Base-by-base conservation (phyloP, 2,113 vertebrate genomes). In the Oostethus manadensis region DNA sequence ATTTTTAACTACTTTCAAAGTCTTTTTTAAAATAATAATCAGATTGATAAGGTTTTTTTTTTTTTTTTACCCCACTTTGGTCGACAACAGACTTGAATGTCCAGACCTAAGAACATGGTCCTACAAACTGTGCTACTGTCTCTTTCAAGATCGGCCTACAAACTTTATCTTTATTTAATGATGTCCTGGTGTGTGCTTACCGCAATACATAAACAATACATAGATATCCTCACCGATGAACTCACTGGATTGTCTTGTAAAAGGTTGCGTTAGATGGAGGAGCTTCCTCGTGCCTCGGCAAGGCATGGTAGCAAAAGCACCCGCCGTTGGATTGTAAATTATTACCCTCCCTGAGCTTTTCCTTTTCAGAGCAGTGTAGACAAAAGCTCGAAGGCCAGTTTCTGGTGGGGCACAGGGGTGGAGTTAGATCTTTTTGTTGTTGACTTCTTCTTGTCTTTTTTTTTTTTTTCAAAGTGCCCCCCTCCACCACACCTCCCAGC, bases 351-450 rank as follows among this genome's bases (percentile, higher is more conserved):
- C 62, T 60, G 35, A 70, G 57, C 62, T 29, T 70, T 68, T 62
- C 51, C 58, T 66, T 69, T 78, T 74, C 43, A 80, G 60, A 79
- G 76, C 53, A 42, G 35, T 48, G 53, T 73, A 66, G 56, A 84
- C 82, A 86, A 83, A 84, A 51, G 57, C 64, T 56, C 0, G 16
- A 51, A 71, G 73, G 51, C 49, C 10, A n/a, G 38, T 63, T 64
- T 76, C 60, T 74, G 63, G 62, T 65, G 38, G 58, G 51, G 64
- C 40, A 53, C 51, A 62, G 55, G 29, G 44, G 58, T 54, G 10
- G 56, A 13, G 2, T 16, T 18, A 33, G 44, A 13, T 40, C 38
- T 47, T 65, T 80, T 83, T 86, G 76, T 81, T 82, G 74, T 76
- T 74, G 77, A 71, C 71, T 76, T 68, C 60, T 66, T 40, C 38